These are phyloP conservation scores for Drosophila nr. medialis DNA, from an alignment of 2,888 invertebrate species.

Conservation along the genomic window DNA sequence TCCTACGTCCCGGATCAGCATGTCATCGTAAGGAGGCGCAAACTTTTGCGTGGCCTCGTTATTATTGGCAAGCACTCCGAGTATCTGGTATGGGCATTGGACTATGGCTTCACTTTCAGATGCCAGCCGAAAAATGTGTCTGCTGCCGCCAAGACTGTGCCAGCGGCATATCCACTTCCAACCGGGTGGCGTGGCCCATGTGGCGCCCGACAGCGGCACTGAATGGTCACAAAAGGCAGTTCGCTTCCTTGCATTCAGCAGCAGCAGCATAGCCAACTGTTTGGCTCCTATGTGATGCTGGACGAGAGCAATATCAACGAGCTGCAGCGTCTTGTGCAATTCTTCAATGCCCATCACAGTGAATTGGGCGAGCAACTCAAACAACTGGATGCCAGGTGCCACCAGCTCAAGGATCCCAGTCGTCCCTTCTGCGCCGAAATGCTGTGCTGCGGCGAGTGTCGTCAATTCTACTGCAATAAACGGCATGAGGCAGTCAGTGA, in stretches of 20 bases:
- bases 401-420: neutral
- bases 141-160: constrained; percentile 27
- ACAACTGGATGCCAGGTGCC: constrained; percentile 20
- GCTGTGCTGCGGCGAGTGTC: constrained; percentile 43
- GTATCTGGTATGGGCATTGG: constrained; percentile 52
- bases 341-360: constrained; percentile 44
- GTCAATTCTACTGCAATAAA: constrained; percentile 20
- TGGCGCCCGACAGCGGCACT: constrained; percentile 16
- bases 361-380: constrained; percentile 1
- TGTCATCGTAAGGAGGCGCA: constrained; percentile 50
- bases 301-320: constrained; percentile 40
- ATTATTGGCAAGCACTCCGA: neutral
- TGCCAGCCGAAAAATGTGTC: constrained; percentile 48
- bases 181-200: constrained; percentile 23
- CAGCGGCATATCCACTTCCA: neutral
- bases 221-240: constrained; percentile 37
- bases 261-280: constrained; percentile 39
- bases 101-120: constrained; percentile 58
- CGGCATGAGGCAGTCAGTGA: constrained; percentile 26
- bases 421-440: constrained; percentile 24
- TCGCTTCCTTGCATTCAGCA: constrained; percentile 23
- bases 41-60: constrained; percentile 52
- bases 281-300: constrained; percentile 45
- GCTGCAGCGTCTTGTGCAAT: constrained; percentile 32
- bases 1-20: neutral